Evolutionary conservation across 2,888 invertebrate genomes (phyloP), one percentile per base, ranked within the genome.

Genomic region (Scaptomyza cyrtandrae): DNA sequence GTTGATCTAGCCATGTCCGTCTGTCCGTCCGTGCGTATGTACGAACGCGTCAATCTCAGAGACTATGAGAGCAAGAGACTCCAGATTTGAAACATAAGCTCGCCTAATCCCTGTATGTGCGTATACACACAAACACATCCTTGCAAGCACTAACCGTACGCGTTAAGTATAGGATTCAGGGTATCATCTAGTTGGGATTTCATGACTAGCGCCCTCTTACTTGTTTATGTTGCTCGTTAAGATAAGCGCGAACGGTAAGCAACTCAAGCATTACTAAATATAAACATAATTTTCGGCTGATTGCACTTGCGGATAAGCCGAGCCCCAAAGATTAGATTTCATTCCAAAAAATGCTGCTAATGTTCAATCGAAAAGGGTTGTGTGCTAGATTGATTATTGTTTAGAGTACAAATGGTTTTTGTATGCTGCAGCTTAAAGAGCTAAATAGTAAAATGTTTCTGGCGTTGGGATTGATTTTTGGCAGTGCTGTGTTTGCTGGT

Each of bases 391-490:
- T 9, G 0, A n/a, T 29, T 29, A 29, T 13, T 16, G 9, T 35
- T 65, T 24, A 45, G 64, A 49, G 6, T 31, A 39, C 37, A 55
- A 37, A 55, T 58, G 27, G 31, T 24, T 39, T 33, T 39, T 9
- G 44, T 19, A 27, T 27, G 14, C 5, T 48, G 55, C 10, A 13
- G 37, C n/a, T 49, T 19, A 10, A 9, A 33, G 13, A 49, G 19
- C 7, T 4, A 13, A 19, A 35, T 7, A 33, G 7, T 1, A 11
- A 60, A 54, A 89, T 88, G 89, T 79, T 79, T 39, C 54, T 86
- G 14, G 33, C 66, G 24, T 10, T 86, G 58, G 86, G 78, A 31
- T 63, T 84, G 6, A 2, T 89, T 6, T 27, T 74, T 49, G 74
- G 59, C 49, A 79, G 78, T 41, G 66, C 56, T 41, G 31, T 79